Evolutionary conservation across 2,113 vertebrate genomes (phyloP).

Genomic region (Odobenus rosmarus): DNA sequence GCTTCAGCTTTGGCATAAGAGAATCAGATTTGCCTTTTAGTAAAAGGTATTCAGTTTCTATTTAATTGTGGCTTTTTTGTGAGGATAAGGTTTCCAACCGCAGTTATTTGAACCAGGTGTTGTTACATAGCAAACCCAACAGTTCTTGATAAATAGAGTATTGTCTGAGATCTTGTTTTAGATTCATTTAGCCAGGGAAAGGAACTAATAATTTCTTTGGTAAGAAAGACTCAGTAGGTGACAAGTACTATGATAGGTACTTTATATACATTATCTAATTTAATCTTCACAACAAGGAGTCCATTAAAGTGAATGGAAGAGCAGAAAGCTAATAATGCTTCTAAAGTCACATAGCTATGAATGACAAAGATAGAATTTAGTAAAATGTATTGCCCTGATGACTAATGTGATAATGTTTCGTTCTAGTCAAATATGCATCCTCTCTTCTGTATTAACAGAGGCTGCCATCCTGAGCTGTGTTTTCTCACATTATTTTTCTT

Average conservation of each 20-base stretch:
- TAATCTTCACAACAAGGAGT: background rate
- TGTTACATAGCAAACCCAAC: background rate
- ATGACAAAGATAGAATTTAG: background rate
- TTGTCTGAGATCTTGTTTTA: slow-evolving; percentile 7
- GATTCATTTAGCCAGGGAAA: background rate
- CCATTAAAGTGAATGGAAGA: background rate
- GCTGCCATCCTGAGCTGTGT: background rate
- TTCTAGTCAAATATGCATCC: background rate
- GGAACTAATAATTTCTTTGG: background rate
- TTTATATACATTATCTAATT: slow-evolving; percentile 23
- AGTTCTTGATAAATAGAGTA: background rate
- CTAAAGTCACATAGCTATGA: background rate
- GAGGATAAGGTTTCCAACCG: background rate
- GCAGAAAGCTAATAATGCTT: background rate
- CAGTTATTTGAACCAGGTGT: background rate
- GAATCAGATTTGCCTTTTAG: background rate
- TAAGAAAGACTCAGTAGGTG: background rate
- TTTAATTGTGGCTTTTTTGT: background rate
- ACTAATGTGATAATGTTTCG: background rate
- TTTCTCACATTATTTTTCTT: background rate
- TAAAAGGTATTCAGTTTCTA: slow-evolving; percentile 1
- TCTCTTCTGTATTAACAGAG: background rate
- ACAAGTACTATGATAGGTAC: background rate
- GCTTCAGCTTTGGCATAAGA: background rate
- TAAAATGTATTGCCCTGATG: background rate